Base-by-base conservation (phyloP, 2,113 vertebrate species). In the Centropristis striata region DNA sequence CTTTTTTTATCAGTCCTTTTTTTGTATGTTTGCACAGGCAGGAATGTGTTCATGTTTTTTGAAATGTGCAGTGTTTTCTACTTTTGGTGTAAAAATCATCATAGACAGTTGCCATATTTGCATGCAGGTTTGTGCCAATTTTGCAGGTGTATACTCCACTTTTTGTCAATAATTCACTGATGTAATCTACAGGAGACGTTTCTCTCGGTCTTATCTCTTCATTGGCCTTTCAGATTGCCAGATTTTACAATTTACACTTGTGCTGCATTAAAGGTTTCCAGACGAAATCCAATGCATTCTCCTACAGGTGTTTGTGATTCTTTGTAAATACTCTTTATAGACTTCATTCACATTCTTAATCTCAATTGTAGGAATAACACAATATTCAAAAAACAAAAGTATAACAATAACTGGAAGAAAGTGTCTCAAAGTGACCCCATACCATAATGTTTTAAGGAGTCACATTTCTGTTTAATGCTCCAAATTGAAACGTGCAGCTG, bases 101-200 rank as follows among this genome's bases (percentile, higher is more conserved):
- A 46, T 80, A 71, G 59, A 70, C 57, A 54, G 41, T 81, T 60
- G 42, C 41, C 57, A 85, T 78, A 81, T 87, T 83, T 93, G 93
- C 93, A 93, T 94, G 91, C 83, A 58, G 44, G 76, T 81, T 83
- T 86, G 84, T 92, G 73, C 81, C 75, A 78, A 41, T 83, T 74
- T 64, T 75, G 28, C 61, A 87, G 72, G 69, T 86, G 66, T 71
- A 78, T 76, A 32, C 23, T 47, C 41, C 8, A 8, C 60, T 80
- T 74, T 73, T 58, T 79, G 59, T 39, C 57, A 79, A 51, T 49
- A 71, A 61, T 27, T 76, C 50, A 42, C 15, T 53, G 11, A 67
- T 76, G 37, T 79, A 49, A 65, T 70, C 36, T 68, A 16, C 10
- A 65, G 20, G 51, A 71, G 59, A 79, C 36, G 1, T 71, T 54